A percentile compares a stretch with the other conserved stretches of the same genome.
phyloP scores from a whole-genome alignment of 1,140 invertebrate genomes.

The Tenebrio molitor region DNA sequence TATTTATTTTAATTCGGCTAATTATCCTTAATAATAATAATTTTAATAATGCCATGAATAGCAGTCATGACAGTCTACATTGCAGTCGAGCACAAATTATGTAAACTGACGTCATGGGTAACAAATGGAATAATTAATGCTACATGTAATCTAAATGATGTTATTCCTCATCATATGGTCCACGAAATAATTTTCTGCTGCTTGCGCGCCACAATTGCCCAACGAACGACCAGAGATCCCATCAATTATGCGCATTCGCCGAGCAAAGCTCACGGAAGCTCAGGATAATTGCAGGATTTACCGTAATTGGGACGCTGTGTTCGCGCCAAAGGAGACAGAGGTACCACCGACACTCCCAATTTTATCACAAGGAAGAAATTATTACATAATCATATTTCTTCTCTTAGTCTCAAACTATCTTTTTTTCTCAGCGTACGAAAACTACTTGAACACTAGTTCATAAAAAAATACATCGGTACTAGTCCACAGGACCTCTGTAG shows the following conservation, averaged over 20 bases:
- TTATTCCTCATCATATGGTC: slow-evolving; percentile 17
- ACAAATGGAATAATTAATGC: slow-evolving; percentile 41
- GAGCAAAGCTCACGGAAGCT: slow-evolving; percentile 15
- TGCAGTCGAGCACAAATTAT: slow-evolving; percentile 11
- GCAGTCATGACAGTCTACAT: slow-evolving; percentile 17
- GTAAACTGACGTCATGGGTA: slow-evolving; percentile 38
- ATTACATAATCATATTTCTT: no score
- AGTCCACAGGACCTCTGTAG: no score
- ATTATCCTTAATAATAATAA: slow-evolving; percentile 37
- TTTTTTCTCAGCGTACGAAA: no score
- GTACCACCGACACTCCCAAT: no score
- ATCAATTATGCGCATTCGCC: slow-evolving; percentile 5
- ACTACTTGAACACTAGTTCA: no score
- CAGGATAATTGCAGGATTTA: background rate
- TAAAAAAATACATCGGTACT: no score
- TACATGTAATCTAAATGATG: slow-evolving; percentile 12
- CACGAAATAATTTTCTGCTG: slow-evolving; percentile 34
- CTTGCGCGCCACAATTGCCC: background rate
- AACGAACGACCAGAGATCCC: background rate
- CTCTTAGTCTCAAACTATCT: no score
- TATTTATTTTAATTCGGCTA: slow-evolving; percentile 30
- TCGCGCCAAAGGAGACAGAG: background rate
- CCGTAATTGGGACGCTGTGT: background rate
- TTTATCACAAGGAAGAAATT: no score
- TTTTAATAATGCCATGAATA: slow-evolving; percentile 9